Conservation (phyloP, 2,888 invertebrate genomes). For the Drosophila demipolita region DNA sequence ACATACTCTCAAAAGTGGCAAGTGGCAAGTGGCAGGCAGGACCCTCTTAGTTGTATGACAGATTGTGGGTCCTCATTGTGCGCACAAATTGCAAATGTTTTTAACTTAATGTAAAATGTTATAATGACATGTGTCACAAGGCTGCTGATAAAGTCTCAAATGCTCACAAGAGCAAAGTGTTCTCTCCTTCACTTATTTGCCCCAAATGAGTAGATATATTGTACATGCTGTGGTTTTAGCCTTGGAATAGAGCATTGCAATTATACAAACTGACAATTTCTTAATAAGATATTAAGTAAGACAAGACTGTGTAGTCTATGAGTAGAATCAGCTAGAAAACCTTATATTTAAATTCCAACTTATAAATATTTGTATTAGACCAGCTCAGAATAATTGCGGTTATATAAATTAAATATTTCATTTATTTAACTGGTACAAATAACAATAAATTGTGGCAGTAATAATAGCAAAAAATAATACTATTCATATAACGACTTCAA, state of each 20-base stretch:
- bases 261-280: not conserved
- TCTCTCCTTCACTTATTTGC: constrained; percentile 21
- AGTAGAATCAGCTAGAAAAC: not conserved
- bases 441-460: not conserved
- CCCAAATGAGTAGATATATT: constrained; percentile 32
- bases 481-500: not conserved
- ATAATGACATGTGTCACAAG: constrained; percentile 75
- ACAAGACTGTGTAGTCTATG: not conserved
- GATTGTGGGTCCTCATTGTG: constrained; percentile 52
- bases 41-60: constrained; percentile 21
- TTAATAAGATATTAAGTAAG: not conserved
- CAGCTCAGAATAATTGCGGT: not conserved
- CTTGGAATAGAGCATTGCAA: not conserved
- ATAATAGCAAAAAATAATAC: not conserved
- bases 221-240: not conserved
- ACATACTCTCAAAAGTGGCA: constrained; percentile 54
- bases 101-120: constrained; percentile 77
- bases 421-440: not conserved
- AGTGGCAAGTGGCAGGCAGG: constrained; percentile 57
- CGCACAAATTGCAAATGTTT: constrained; percentile 76
- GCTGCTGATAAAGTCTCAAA: constrained; percentile 41
- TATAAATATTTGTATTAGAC: not conserved
- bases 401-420: not conserved
- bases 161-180: constrained; percentile 9
- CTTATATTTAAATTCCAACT: not conserved